Evolutionary conservation across 2,113 vertebrate species (phyloP), one percentile per base, ranked within the genome.

Genomic region (Rostratula benghalensis): DNA sequence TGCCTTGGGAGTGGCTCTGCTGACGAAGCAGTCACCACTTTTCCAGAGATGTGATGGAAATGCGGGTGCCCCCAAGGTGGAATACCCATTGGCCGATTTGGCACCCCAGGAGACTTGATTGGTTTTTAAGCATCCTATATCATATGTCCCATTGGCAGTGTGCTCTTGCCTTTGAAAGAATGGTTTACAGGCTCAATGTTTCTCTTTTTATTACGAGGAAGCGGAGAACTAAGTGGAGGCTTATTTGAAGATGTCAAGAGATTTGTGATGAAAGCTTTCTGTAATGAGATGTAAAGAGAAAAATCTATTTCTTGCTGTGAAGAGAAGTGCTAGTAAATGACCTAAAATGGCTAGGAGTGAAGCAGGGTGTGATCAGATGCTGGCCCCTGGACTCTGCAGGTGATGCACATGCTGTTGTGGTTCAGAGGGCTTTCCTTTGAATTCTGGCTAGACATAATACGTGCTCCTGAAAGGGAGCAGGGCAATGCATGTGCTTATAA

Each of bases 231-330:
- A 80, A 87, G 79, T 64, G 73, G 68, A 54, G 68, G 81, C 77
- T 84, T 94, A 74, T 97, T 96, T 95, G 93, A 96, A 94, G 95
- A 95, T 92, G 93, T 95, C 94, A 91, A 88, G 78, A 89, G 91
- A 91, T 45, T 78, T 33, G 56, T 96, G 97, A 97, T 97, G 95
- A 98, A 97, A 97, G 95, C 23, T 4, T 78, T 81, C 73, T 83
- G 94, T 97, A 96, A 96, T 92, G 87, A 96, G 86, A 95, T 96
- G 79, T 97, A 97, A 97, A 94, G 93, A 92, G 80, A 22, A 6
- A 91, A 90, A 87, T 91, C 83, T 78, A 1, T 82, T 61, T 87
- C 79, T 21, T 69, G 76, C 92, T 93, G 89, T 77, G 94, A 84
- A 91, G 51, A 90, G 78, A 93, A 91, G 65, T 39, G 76, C 56